These are phyloP conservation scores for Lanistes nyassanus DNA, from an alignment of 1,140 invertebrate species.

Conservation along the genomic window DNA sequence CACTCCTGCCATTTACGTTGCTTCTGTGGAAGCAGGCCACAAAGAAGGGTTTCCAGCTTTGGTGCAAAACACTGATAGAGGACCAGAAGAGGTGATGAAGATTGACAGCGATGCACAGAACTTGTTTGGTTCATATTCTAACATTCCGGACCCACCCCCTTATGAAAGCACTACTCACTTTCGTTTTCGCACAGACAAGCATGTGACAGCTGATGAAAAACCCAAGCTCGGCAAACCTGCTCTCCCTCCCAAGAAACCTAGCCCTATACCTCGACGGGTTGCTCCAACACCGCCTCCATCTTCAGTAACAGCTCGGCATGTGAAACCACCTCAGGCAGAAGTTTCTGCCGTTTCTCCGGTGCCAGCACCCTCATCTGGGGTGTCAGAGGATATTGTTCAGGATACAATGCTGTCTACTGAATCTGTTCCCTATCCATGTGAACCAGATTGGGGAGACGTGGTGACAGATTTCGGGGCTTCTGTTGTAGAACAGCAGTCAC, in stretches of 20 bases:
- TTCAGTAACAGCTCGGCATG: constrained; percentile 18
- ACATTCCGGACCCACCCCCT: background rate
- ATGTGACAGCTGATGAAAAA: background rate
- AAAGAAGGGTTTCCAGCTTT: no score
- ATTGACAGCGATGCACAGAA: background rate
- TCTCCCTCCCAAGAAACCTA: constrained; percentile 35
- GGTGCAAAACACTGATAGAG: no score
- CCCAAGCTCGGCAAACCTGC: constrained; percentile 11
- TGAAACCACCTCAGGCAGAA: background rate
- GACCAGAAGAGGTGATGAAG: background rate
- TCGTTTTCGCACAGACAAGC: constrained; percentile 6
- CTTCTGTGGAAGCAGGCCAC: no score
- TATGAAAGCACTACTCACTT: background rate
- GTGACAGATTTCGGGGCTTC: background rate
- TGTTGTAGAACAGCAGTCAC: background rate
- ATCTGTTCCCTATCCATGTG: background rate
- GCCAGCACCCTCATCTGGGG: background rate
- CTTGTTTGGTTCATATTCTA: background rate
- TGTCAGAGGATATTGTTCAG: background rate
- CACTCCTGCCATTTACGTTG: background rate
- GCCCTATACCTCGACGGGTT: constrained; percentile 26
- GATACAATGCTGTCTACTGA: background rate
- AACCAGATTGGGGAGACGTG: background rate
- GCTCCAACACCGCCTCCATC: constrained; percentile 33
- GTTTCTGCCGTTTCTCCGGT: background rate